Base-by-base conservation (phyloP, 2,888 invertebrate genomes). In the Synanthedon formicaeformis region DNA sequence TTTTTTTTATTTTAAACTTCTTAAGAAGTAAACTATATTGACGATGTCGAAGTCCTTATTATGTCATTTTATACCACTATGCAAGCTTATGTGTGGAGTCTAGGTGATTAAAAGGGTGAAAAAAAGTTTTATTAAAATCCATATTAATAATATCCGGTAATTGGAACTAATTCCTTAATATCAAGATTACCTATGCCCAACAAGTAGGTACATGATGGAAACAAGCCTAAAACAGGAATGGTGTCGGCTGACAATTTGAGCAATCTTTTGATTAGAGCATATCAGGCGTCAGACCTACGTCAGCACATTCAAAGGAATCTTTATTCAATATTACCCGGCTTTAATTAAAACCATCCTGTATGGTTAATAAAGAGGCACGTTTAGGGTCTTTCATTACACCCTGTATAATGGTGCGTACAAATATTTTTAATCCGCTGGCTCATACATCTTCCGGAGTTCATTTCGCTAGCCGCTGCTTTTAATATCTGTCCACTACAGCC, bases 401-500 rank as follows among this genome's bases (percentile, higher is more conserved):
- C 70, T 81, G 83, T 82, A 86, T 86, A 86, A 86, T 86, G 85
- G 85, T 73, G 72, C 85, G 83, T 79, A 83, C 86, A 85, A 86
- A 86, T 85, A 86, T 86, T 86, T 86, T 86, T 86, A 86, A 86
- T 86, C 86, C 85, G 72, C 70, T 69, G 72, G 78, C 80, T 77
- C 86, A 85, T 85, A 86, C 84, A 84, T 86, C 85, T 85, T 85
- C 76, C 76, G 80, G 73, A 81, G 83, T 84, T 85, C 85, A 85
- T 85, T 84, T 84, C 76, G 80, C 74, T 71, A 78, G 75, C 73
- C 79, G 65, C 70, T 69, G 73, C 69, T 75, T 73, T 77, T 76
- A 75, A 75, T 77, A 71, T 67, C 16, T 64, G 66, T 62, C 61
- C 62, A 59, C 57, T 61, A 45, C 45, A 45, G n/a, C 45, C 14